Evolutionary conservation across 2,888 invertebrate species (phyloP).

Genomic region (Heliconius erato): DNA sequence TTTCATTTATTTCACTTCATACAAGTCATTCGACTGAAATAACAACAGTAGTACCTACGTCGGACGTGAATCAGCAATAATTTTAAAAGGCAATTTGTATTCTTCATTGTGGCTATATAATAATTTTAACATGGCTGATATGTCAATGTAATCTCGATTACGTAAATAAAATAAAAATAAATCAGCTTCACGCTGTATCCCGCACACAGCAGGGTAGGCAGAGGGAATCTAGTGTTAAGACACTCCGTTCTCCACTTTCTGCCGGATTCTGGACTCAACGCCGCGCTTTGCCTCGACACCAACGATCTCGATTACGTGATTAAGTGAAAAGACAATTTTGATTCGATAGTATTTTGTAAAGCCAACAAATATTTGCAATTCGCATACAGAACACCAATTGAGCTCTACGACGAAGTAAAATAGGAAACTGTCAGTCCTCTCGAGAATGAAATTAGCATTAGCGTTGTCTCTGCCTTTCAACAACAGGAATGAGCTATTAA

Average conservation of each 20-base stretch:
- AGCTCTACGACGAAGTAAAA: slow-evolving; percentile 51
- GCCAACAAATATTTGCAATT: slow-evolving; percentile 31
- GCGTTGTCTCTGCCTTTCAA: slow-evolving; percentile 66
- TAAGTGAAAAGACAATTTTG: no score
- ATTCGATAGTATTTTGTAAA: background rate
- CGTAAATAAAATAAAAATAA: no score
- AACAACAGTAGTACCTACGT: slow-evolving; percentile 70
- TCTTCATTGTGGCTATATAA: slow-evolving; percentile 59
- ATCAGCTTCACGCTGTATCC: no score
- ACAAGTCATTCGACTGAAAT: slow-evolving; percentile 79
- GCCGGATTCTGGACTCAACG: no score
- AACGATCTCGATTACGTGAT: background rate
- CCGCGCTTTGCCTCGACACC: no score
- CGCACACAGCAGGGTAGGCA: no score
- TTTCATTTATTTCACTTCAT: slow-evolving; percentile 84
- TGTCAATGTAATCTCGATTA: background rate
- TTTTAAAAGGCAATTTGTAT: slow-evolving; percentile 70
- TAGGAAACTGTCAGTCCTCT: slow-evolving; percentile 63
- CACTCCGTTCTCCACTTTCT: no score
- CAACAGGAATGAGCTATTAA: slow-evolving; percentile 68
- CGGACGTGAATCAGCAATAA: slow-evolving; percentile 80
- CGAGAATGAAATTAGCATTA: slow-evolving; percentile 66
- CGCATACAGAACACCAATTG: slow-evolving; percentile 25
- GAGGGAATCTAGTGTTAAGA: no score
- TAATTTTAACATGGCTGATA: slow-evolving; percentile 46